Percentiles rank a stretch among this genome's conserved stretches.
Evolutionary conservation across 2,797 vertebrate species (phyloP).

Genomic region (Xiphophorus birchmanni): DNA sequence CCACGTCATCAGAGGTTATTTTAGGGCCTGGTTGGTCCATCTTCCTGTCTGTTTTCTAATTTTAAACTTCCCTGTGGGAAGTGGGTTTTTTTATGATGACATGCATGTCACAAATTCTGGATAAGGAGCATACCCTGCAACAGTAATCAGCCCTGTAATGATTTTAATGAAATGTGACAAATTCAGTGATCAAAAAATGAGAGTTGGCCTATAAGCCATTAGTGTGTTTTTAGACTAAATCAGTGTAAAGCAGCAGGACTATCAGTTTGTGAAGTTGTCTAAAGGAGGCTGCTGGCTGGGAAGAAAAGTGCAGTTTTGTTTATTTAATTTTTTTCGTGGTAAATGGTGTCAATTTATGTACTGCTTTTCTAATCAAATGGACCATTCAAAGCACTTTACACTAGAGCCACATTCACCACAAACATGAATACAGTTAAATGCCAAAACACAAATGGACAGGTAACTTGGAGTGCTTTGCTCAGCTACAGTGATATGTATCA

Average conservation of each 20-base stretch:
- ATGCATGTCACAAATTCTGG: conserved; percentile 55
- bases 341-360: not conserved
- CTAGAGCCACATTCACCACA: not conserved
- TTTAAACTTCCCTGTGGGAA: conserved; percentile 67
- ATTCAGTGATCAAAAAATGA: conserved; percentile 15
- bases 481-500: not conserved
- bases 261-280: conserved; percentile 8
- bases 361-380: not conserved
- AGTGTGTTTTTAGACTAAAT: conserved; percentile 19
- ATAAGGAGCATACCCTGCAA: conserved; percentile 49
- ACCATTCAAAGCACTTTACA: not conserved
- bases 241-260: conserved; percentile 9
- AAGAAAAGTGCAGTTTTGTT: conserved; percentile 27
- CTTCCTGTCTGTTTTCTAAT: conserved; percentile 71
- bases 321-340: conserved; percentile 33
- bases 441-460: not conserved
- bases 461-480: not conserved
- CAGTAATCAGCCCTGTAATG: conserved; percentile 54
- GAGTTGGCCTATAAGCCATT: conserved; percentile 27
- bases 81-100: conserved; percentile 48
- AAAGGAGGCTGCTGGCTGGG: conserved; percentile 14
- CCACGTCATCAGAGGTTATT: conserved; percentile 69
- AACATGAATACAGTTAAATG: not conserved
- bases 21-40: conserved; percentile 58
- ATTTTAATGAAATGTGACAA: conserved; percentile 43